Evolutionary conservation across 1,140 invertebrate genomes (phyloP), one percentile per base, ranked within the genome.

Genomic region (Drosophila kepulauana): DNA sequence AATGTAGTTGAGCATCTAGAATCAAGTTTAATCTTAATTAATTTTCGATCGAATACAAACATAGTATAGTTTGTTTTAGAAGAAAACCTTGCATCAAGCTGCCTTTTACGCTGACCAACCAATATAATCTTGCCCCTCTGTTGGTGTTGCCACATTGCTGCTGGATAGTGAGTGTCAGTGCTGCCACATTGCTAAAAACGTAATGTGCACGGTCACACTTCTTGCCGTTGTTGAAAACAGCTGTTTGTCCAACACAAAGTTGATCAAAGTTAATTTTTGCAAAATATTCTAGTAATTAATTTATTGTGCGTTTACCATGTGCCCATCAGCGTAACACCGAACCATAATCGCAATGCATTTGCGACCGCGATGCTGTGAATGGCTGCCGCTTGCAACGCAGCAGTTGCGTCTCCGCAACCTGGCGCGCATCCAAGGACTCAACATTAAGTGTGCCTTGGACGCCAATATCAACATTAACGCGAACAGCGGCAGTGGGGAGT

Each of bases 361-460:
- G 61, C 93, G 94, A 74, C 95, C 95, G 52, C 93, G 94, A 75
- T 95, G 94, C 80, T 93, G 94, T 75, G 94, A 95, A 82, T 95
- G 95, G 95, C 94, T 94, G 35, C 94, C 95, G 52, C 86, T 95
- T 48, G 93, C 94, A 33, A 95, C 94, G 2, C 95, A 95, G 77
- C 95, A 95, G 81, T 93, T 96, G 58, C 94, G 96, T n/a, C 92
- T 97, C 3, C 93, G 96, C 65, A 96, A 95, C 92, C 93, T 97
- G 63, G 94, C 96, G 75, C 95, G 96, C 93, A 94, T 97, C 89
- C 93, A 94, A 75, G 95, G 94, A 70, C 93, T 94, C 76, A 95
- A 95, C 85, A 93, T 95, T 52, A 48, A 75, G 74, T 93, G 92
- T 56, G 20, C n/a, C 30, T 46, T 45, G 16, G 41, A 62, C 30